A percentile compares a stretch with the other conserved stretches of the same genome.
Conservation (phyloP, 2,888 invertebrate species). For the Octonoba sinensis region DNA sequence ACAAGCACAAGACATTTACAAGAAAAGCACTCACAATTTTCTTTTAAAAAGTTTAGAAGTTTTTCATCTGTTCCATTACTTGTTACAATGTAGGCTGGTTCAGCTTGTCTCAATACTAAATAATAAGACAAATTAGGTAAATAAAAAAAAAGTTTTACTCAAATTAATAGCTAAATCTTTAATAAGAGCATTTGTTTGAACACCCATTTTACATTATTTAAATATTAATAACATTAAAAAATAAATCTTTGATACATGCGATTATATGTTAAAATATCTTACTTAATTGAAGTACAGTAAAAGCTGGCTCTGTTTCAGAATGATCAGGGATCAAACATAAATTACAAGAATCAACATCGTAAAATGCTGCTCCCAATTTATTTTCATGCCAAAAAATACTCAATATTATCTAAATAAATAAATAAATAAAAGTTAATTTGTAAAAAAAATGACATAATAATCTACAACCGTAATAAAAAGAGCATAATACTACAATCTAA, state of each 20-base stretch:
- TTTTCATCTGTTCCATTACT: conserved; percentile 70
- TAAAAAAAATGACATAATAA: too few species aligned
- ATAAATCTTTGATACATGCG: background rate
- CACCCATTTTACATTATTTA: too few species aligned
- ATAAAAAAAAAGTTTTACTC: background rate
- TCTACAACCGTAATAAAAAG: too few species aligned
- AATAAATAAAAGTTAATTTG: conserved; percentile 16
- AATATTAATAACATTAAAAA: background rate
- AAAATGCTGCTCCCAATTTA: conserved; percentile 82
- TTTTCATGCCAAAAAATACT: conserved; percentile 78
- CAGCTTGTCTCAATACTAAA: conserved; percentile 69
- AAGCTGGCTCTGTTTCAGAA: conserved; percentile 77
- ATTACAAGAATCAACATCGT: conserved; percentile 78
- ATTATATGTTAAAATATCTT: background rate
- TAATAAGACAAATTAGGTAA: background rate
- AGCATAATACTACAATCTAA: too few species aligned
- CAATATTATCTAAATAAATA: conserved; percentile 75
- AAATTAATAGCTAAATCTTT: too few species aligned
- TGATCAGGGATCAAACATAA: conserved; percentile 80
- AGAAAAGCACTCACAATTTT: conserved; percentile 34
- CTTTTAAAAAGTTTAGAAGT: conserved; percentile 68
- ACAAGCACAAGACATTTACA: too few species aligned
- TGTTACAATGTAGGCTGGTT: conserved; percentile 69
- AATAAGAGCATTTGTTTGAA: too few species aligned
- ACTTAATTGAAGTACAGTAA: conserved; percentile 75